phyloP scores from a whole-genome alignment of 2,888 invertebrate genomes.

The Neelides folsomi region DNA sequence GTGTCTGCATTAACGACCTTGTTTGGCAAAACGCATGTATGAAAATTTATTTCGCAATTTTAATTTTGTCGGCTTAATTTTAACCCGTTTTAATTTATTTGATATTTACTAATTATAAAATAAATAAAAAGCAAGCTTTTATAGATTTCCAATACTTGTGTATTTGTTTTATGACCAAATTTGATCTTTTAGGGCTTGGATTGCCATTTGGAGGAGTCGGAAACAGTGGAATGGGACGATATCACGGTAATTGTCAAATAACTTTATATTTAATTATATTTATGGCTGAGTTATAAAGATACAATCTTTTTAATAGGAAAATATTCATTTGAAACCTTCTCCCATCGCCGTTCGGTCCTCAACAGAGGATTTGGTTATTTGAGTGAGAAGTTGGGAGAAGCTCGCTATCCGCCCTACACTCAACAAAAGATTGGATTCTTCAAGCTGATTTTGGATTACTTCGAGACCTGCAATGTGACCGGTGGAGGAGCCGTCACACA shows the following conservation, averaged over 20 bases:
- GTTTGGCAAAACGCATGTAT: constrained; percentile 63
- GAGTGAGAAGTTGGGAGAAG: constrained; percentile 25
- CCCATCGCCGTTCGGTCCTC: constrained; percentile 61
- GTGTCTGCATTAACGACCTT: constrained; percentile 68
- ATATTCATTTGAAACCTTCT: constrained; percentile 79
- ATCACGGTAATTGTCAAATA: too few relatives aligned
- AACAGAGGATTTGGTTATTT: constrained; percentile 17
- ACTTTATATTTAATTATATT: too few relatives aligned
- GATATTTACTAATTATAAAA: too few relatives aligned
- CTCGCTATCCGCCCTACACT: constrained; percentile 64
- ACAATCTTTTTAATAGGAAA: too few relatives aligned
- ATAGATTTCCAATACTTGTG: not conserved
- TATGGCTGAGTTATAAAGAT: too few relatives aligned
- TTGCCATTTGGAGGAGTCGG: constrained; percentile 96
- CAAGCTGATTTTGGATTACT: constrained; percentile 15
- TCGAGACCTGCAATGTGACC: constrained; percentile 12
- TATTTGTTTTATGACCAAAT: not conserved
- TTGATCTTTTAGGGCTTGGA: constrained; percentile 54
- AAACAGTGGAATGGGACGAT: constrained; percentile 38
- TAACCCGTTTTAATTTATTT: too few relatives aligned
- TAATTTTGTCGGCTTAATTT: too few relatives aligned
- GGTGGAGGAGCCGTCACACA: not conserved
- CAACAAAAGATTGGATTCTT: constrained; percentile 57
- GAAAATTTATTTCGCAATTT: constrained; percentile 7
- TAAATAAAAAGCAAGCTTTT: not conserved